A percentile compares a stretch with the other conserved stretches of the same genome.
phyloP scores from a whole-genome alignment of 2,113 vertebrate genomes.

The Setophaga petechia region DNA sequence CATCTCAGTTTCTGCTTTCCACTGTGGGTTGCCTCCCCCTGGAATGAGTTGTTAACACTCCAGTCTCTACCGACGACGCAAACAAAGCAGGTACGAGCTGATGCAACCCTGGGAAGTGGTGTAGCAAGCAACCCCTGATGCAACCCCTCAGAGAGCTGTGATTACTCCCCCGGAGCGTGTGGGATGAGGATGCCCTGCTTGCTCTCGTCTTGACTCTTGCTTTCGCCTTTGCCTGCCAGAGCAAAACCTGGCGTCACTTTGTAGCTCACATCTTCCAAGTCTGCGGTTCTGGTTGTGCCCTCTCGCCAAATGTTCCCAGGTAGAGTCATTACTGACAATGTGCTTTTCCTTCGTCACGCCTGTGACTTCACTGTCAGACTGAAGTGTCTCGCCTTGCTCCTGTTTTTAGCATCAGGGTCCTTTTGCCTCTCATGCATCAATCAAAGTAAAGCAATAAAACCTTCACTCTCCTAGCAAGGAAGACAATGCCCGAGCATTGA shows the following conservation, averaged over 20 bases:
- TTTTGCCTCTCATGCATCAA: background rate
- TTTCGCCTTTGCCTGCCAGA: background rate
- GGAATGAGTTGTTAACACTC: conserved; percentile 54
- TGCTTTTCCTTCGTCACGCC: background rate
- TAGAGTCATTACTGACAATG: background rate
- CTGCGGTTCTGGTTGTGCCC: background rate
- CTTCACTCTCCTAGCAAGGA: background rate
- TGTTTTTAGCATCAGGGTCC: background rate
- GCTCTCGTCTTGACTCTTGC: background rate
- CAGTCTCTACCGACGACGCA: background rate
- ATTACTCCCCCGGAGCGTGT: background rate
- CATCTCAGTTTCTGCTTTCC: conserved; percentile 63
- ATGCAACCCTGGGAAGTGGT: conserved; percentile 63
- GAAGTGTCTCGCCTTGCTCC: background rate
- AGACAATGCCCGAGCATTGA: background rate
- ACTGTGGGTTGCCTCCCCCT: conserved; percentile 21
- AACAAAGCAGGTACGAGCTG: conserved; percentile 44
- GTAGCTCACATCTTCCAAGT: background rate
- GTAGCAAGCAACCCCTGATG: background rate
- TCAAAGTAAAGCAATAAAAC: conserved; percentile 50
- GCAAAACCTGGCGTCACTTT: background rate
- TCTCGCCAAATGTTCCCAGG: rapidly evolving
- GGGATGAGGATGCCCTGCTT: background rate
- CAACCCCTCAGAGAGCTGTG: background rate
- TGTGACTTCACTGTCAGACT: background rate